phyloP scores from a whole-genome alignment of 2,888 invertebrate genomes.

The Exephanes ischioxanthus region DNA sequence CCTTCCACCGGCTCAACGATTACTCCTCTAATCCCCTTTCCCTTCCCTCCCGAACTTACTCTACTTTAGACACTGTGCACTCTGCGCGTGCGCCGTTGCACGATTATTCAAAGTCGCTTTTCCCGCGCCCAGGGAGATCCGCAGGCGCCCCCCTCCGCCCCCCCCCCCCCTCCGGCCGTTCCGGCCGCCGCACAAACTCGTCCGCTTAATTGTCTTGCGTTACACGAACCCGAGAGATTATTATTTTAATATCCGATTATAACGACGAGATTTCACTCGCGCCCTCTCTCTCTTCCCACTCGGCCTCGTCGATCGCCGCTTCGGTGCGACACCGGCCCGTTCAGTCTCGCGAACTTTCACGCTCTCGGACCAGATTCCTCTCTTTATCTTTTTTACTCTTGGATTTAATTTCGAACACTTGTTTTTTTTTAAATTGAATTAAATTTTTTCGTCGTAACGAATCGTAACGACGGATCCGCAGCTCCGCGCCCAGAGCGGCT shows the following conservation, averaged over 20 bases:
- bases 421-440: background rate
- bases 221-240: slow-evolving; percentile 64
- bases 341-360: too few relatives aligned
- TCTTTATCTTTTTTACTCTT: too few relatives aligned
- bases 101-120: slow-evolving; percentile 1
- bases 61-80: background rate
- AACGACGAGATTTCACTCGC: slow-evolving; percentile 53
- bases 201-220: slow-evolving; percentile 72
- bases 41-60: slow-evolving; percentile 11
- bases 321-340: too few relatives aligned
- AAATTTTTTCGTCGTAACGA: background rate
- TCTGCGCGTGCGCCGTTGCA: background rate
- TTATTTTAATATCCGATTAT: slow-evolving; percentile 67
- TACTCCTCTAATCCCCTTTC: slow-evolving; percentile 17
- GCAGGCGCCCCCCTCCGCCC: background rate
- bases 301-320: slow-evolving; percentile 19
- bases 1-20: slow-evolving; percentile 17
- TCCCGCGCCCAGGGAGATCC: background rate
- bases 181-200: slow-evolving; percentile 25
- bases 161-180: background rate
- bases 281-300: slow-evolving; percentile 23
- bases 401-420: background rate
- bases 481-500: slow-evolving; percentile 10
- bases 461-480: background rate
- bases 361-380: too few relatives aligned